Evolutionary conservation across 2,888 invertebrate species (phyloP).

Genomic region (Drosophila rubida): DNA sequence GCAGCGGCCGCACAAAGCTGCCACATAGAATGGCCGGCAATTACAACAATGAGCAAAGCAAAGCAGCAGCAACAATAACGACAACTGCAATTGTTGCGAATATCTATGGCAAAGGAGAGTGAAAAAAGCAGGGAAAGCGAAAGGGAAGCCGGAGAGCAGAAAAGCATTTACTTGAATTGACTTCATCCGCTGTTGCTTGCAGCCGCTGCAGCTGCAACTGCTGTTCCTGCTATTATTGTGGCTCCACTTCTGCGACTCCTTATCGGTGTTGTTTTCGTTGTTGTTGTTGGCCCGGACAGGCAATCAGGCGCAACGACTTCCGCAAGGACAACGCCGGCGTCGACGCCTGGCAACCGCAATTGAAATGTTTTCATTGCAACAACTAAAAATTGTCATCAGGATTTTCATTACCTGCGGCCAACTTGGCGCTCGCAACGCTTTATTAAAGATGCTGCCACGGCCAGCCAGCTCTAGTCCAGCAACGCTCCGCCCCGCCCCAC

Average conservation of each 20-base stretch:
- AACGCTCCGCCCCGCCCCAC: no score
- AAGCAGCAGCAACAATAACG: constrained; percentile 41
- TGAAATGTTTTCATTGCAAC: constrained; percentile 80
- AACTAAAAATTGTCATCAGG: constrained; percentile 81
- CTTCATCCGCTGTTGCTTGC: constrained; percentile 71
- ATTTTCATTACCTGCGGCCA: constrained; percentile 81
- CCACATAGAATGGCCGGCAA: constrained; percentile 54
- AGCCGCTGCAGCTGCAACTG: constrained; percentile 21
- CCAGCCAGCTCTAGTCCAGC: constrained; percentile 2
- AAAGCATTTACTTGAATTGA: constrained; percentile 78
- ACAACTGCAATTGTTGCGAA: constrained; percentile 60
- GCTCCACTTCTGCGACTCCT: constrained; percentile 7
- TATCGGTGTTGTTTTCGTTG: constrained; percentile 2
- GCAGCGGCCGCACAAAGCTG: constrained; percentile 36
- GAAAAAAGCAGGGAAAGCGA: background rate
- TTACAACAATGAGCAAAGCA: constrained; percentile 55
- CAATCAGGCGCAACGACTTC: constrained; percentile 73
- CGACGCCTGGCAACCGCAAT: constrained; percentile 74
- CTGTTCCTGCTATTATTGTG: constrained; percentile 16
- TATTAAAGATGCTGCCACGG: constrained; percentile 69
- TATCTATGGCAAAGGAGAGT: constrained; percentile 15
- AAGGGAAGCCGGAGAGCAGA: constrained; percentile 40
- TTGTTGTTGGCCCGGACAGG: constrained; percentile 41
- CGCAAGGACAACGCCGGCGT: constrained; percentile 53
- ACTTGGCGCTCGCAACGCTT: constrained; percentile 65